These are phyloP conservation scores for Mirounga angustirostris DNA, from an alignment of 2,113 vertebrate genomes.

Conservation along the genomic window DNA sequence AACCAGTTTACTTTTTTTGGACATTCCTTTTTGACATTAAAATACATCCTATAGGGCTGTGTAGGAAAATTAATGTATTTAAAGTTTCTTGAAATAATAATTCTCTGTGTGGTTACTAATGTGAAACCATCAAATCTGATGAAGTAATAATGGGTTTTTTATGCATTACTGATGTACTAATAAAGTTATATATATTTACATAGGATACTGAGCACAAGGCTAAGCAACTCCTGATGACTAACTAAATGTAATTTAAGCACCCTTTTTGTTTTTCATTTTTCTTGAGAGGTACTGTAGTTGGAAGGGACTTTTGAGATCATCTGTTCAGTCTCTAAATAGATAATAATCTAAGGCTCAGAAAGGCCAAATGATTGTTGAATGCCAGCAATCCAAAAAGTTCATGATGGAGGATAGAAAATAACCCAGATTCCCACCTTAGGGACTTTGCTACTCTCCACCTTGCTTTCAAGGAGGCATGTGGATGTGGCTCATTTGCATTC, in stretches of 20 bases:
- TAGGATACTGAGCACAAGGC: neutral
- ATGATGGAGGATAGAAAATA: neutral
- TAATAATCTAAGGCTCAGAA: neutral
- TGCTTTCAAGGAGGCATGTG: neutral
- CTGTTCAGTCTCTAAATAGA: neutral
- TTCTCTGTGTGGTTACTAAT: neutral
- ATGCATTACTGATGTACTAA: neutral
- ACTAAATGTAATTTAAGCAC: neutral
- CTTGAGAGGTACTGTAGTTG: neutral
- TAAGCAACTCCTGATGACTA: neutral
- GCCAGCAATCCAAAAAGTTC: neutral
- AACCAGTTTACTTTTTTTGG: neutral
- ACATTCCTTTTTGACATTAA: neutral
- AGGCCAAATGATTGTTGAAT: neutral
- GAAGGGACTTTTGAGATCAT: neutral
- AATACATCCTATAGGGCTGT: neutral
- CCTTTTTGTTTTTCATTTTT: neutral
- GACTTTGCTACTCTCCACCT: neutral
- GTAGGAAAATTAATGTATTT: neutral
- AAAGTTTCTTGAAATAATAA: slow-evolving; percentile 27
- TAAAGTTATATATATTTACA: neutral
- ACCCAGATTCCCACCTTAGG: neutral
- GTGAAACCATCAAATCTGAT: neutral
- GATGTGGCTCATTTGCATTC: neutral
- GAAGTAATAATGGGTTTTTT: neutral